phyloP scores from a whole-genome alignment of 2,888 invertebrate species.

The Volucella inflata region DNA sequence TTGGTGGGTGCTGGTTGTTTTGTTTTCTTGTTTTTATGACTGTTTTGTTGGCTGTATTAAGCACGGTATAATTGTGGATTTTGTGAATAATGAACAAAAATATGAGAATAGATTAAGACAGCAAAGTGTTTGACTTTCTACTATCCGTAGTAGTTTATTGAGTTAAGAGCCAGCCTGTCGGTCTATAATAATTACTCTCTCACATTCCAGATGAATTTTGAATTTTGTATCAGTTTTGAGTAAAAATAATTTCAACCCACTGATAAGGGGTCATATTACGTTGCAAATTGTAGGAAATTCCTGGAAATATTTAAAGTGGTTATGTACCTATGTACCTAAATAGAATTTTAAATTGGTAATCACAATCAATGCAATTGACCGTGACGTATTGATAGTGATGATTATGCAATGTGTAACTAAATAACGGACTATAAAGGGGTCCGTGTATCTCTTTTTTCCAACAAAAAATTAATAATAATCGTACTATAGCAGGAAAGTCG shows the following conservation, averaged over 20 bases:
- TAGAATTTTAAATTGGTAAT: too few species aligned
- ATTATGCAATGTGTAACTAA: too few species aligned
- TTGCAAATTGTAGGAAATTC: background rate
- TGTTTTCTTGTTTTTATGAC: background rate
- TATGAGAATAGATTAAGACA: background rate
- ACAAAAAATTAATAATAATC: too few species aligned
- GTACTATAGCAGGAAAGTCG: too few species aligned
- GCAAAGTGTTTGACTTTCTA: background rate
- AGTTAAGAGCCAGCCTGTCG: conserved; percentile 1
- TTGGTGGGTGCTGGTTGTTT: conserved; percentile 10
- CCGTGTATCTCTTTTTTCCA: too few species aligned
- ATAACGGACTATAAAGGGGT: too few species aligned
- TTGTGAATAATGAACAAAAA: conserved; percentile 17
- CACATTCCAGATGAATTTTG: background rate
- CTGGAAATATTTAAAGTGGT: too few species aligned
- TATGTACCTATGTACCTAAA: too few species aligned
- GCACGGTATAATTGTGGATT: background rate
- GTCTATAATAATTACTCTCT: background rate
- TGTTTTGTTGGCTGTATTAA: background rate
- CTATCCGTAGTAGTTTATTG: background rate
- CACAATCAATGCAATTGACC: too few species aligned
- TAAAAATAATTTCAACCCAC: background rate
- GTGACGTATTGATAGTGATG: too few species aligned
- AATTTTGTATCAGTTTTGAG: too few species aligned
- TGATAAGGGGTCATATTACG: conserved; percentile 9